Evolutionary conservation across 2,888 invertebrate genomes (phyloP), one percentile per base, ranked within the genome.

Genomic region (Ophion obscuratus): DNA sequence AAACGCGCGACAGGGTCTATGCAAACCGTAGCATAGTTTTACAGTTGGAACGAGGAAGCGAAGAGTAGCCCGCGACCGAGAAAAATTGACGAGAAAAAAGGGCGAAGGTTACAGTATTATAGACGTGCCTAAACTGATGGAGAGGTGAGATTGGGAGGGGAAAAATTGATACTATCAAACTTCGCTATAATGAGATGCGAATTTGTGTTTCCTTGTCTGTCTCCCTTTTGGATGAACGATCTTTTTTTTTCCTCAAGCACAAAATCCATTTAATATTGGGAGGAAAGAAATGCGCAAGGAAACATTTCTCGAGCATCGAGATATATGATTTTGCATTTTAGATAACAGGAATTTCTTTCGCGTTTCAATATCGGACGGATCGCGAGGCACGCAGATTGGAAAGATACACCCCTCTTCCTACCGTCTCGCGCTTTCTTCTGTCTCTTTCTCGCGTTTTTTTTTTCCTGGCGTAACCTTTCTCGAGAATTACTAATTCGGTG

Each of bases 331-430:
- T 67, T 59, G 73, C 61, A 68, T 75, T 68, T 59, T 47, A 81
- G 66, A 71, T 80, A 24, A 64, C 10, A 59, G 40, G 11, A 57
- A 59, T 57, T 44, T 77, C 57, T 11, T 68, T 27, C 59, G 73
- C 67, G 36, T 75, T 75, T 81, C 74, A 79, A 82, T 82, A 85
- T 85, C 71, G 79, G 82, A 83, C 82, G 79, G 47, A 79, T 85
- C 74, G 73, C 40, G 79, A 64, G 68, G 20, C 75, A 82, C 85
- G 85, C 79, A 82, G 77, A 83, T 82, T 71, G 81, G 44, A 78
- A 62, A 31, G 62, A 36, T 74, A 70, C 17, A 76, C 67, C 81
- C 68, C 67, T 59, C 74, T 77, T 79, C 79, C 78, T 85, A 71
- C 79, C 82, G 76, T 82, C 47, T 76, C 62, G 17, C 61, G 61